These are phyloP conservation scores for Eristalis pertinax DNA, from an alignment of 2,888 invertebrate genomes.

Conservation along the genomic window DNA sequence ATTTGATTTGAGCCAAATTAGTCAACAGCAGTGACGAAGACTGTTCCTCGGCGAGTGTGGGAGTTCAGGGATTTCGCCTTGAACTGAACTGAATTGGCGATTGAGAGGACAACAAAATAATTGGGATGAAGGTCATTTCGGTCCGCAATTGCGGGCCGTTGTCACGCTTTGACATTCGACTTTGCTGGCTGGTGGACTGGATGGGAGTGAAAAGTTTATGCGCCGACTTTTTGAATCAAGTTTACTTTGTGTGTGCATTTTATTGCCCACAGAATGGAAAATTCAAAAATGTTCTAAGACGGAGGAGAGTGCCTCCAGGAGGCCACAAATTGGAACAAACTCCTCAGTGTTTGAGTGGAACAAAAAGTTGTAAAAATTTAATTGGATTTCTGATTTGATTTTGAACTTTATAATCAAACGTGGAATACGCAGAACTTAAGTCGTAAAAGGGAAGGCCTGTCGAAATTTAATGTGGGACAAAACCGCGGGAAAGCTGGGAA, in stretches of 20 bases:
- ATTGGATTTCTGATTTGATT: neutral
- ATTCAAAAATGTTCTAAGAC: neutral
- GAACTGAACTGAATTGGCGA: too few relatives aligned
- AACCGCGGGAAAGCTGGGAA: too few relatives aligned
- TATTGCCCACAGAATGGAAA: neutral
- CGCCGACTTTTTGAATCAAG: neutral
- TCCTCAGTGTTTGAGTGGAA: neutral
- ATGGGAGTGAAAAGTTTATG: neutral
- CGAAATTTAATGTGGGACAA: too few relatives aligned
- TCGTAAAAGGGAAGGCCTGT: neutral
- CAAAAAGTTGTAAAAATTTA: neutral
- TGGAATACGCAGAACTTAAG: neutral
- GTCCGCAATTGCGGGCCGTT: neutral
- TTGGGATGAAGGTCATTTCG: neutral
- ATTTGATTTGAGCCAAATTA: too few relatives aligned
- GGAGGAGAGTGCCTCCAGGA: neutral
- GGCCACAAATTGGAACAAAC: too few relatives aligned
- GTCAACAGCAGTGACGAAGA: too few relatives aligned
- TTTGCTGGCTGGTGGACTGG: neutral
- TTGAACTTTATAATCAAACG: neutral
- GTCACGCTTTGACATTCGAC: neutral
- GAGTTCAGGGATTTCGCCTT: too few relatives aligned
- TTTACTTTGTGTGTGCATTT: neutral
- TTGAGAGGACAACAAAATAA: neutral
- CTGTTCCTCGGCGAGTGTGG: too few relatives aligned